Base-by-base conservation (phyloP, 2,888 invertebrate genomes). In the Tubulanus polymorphus region DNA sequence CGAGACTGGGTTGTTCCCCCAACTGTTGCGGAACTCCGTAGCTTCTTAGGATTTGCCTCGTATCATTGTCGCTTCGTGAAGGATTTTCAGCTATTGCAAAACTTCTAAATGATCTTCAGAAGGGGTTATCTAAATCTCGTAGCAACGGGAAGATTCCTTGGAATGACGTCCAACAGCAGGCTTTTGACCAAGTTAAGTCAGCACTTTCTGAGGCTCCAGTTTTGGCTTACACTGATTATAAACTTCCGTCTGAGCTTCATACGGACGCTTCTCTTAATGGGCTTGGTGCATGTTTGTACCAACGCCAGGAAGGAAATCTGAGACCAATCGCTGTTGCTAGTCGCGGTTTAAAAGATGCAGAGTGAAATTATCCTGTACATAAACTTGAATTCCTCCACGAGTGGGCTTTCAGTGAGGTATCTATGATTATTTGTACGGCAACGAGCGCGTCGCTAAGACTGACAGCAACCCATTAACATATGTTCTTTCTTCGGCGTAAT, bases 371-470 rank as follows among this genome's bases (percentile, higher is more conserved):
- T 32, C 35, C 35, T 32, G 35, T 32, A 15, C 35, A 32, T 32
- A 32, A 32, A 15, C 15, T 32, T 10, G 35, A 32, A 15, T 32
- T 32, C 15, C 35, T 32, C 10, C 48, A 57, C n/a, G 54, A 59
- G 30, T 59, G 59, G 56, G 54, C 54, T 10, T 29, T 57, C 6
- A 49, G 50, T 35, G 53, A 59, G 26, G 57, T 51, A 47, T 57
- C 54, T 50, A 57, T 29, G 59, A 32, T 15, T 32, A 12, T 15
- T 15, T 32, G 10, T 32, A 32, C 15, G 35, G 35, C 15, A 15
- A 10, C 35, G 15, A 32, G 15, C 15, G 10, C 35, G 10, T 10
- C 15, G 35, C 15, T 12, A 15, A 12, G 10, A 32, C 35, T 32
- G 35, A 32, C 35, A 32, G 15, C 35, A 32, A 32, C 35, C 35